phyloP scores from a whole-genome alignment of 2,888 invertebrate genomes.

The Celastrina argiolus region DNA sequence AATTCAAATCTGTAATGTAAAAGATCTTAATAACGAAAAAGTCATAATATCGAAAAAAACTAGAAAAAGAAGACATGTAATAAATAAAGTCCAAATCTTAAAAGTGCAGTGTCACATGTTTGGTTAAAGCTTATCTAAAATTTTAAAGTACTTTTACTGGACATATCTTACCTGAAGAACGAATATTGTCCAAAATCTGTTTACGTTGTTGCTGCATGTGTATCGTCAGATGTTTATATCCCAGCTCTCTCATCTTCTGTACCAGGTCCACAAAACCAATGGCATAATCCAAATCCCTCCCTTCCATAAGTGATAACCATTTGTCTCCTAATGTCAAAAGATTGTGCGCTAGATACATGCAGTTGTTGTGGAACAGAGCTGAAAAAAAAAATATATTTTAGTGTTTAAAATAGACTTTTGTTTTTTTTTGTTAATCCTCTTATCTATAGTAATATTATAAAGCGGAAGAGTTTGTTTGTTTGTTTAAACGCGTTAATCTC shows the following conservation, averaged over 20 bases:
- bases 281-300: slow-evolving; percentile 71
- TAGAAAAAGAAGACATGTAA: no score
- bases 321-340: slow-evolving; percentile 81
- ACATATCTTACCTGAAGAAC: slow-evolving; percentile 80
- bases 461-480: no score
- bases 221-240: slow-evolving; percentile 82
- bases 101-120: no score
- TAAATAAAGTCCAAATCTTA: no score
- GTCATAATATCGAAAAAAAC: neutral
- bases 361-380: slow-evolving; percentile 94
- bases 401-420: neutral
- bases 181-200: slow-evolving; percentile 85
- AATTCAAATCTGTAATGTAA: slow-evolving; percentile 54
- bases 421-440: neutral
- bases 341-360: slow-evolving; percentile 90
- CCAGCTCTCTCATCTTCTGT: slow-evolving; percentile 81
- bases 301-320: slow-evolving; percentile 81
- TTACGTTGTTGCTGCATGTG: slow-evolving; percentile 87
- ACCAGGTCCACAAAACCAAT: slow-evolving; percentile 84
- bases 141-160: no score
- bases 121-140: no score
- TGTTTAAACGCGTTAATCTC: no score
- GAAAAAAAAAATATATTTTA: slow-evolving; percentile 38
- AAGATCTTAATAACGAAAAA: neutral
- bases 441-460: no score